Conservation (phyloP, 2,888 invertebrate species). For the Monopis laevigella region DNA sequence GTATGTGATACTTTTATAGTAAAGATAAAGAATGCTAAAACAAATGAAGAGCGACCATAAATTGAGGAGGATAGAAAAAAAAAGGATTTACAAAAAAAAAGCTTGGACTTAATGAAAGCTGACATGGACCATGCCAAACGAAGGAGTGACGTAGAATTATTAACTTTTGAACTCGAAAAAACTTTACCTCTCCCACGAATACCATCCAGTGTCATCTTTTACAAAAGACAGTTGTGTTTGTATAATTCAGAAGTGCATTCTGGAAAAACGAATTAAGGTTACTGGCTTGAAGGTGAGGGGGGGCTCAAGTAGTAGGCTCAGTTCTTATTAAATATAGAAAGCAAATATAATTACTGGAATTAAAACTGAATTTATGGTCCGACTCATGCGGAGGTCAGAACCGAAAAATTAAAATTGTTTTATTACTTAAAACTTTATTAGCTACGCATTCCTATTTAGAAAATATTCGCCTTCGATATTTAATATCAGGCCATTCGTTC, state of each 20-base stretch:
- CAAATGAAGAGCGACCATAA: slow-evolving; percentile 10
- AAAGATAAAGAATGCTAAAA: slow-evolving; percentile 13
- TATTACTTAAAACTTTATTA: neutral
- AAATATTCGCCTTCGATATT: neutral
- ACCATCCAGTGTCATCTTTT: slow-evolving; percentile 15
- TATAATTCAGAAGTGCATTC: slow-evolving; percentile 17
- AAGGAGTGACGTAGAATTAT: slow-evolving; percentile 11
- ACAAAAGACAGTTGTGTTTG: slow-evolving; percentile 18
- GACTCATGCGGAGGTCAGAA: neutral
- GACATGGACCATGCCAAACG: neutral
- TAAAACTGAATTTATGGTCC: neutral
- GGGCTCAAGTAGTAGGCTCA: slow-evolving; percentile 18
- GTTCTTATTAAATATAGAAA: slow-evolving; percentile 15
- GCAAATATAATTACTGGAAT: neutral
- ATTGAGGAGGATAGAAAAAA: slow-evolving; percentile 12
- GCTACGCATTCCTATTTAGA: neutral
- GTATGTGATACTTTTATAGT: slow-evolving; percentile 10
- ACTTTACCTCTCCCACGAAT: slow-evolving; percentile 15
- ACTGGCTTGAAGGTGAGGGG: slow-evolving; percentile 19
- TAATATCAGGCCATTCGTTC: neutral
- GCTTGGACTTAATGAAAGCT: neutral
- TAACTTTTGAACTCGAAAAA: slow-evolving; percentile 17
- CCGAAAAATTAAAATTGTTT: neutral
- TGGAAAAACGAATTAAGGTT: slow-evolving; percentile 13
- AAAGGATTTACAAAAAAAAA: neutral